Evolutionary conservation across 2,888 invertebrate species (phyloP), one percentile per base, ranked within the genome.

Genomic region (Amaurobius ferox): DNA sequence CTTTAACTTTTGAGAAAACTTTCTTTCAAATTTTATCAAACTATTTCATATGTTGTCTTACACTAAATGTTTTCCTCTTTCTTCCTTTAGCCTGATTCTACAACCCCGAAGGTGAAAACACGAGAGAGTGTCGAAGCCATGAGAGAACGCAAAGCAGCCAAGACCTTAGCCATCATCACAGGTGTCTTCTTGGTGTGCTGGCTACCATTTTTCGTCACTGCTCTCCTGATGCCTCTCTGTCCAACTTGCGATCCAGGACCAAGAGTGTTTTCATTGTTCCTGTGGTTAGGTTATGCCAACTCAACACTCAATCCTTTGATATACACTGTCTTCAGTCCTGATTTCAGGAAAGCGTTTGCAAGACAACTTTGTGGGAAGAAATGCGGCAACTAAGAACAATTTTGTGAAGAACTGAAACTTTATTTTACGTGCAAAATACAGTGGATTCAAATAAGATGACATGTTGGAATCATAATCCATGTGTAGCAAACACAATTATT

Each of bases 261-360:
- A 88, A 93, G 94, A 90, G 92, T 96, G 88, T 94, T 95, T 89
- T 94, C 94, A 90, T 94, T 96, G 90, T 95, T 96, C 91, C 93
- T 96, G 70, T 97, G 97, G 97, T 93, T 97, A 78, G 97, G 97
- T 73, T 97, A 97, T 91, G 95, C 96, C 92, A 97, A 97, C 92
- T 96, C 96, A 67, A 95, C 97, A 66, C 93, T 97, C 73, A 97
- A 97, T 91, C 97, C 97, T 16, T 95, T 97, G 88, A 89, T 89
- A 30, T 89, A 89, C 61, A 89, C 89, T 9, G 95, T 97, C 90
- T 97, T 97, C 92, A 96, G 95, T 90, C 97, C 97, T 29, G 97
- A 97, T 91, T 97, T 97, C 91, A 93, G 97, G 89, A 95, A 95
- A 91, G 97, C 97, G 44, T 97, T 97, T 92, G 95, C 96, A 88